A percentile compares a stretch with the other conserved stretches of the same genome.
phyloP scores from a whole-genome alignment of 2,797 vertebrate species.

The Hapalemur alaotrensis region DNA sequence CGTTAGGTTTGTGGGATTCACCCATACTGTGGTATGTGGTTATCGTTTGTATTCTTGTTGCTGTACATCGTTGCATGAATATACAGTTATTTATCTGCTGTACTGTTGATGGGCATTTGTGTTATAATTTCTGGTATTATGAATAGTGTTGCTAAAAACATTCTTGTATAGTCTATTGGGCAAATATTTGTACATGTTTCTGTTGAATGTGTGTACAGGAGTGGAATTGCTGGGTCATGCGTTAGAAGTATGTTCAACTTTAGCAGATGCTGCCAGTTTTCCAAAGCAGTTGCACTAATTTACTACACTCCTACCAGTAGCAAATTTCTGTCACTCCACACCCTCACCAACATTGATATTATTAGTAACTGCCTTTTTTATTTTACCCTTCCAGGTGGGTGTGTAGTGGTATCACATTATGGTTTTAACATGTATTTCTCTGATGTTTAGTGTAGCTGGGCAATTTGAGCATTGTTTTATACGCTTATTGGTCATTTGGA shows the following conservation, averaged over 20 bases:
- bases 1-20: background rate
- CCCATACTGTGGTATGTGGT: too few species aligned
- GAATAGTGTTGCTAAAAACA: background rate
- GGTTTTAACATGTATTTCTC: background rate
- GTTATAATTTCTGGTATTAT: background rate
- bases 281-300: background rate
- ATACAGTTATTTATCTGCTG: background rate
- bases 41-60: background rate
- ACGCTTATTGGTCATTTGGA: background rate
- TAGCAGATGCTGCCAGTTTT: background rate
- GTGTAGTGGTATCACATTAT: background rate
- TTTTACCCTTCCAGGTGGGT: too few species aligned
- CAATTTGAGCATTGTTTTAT: background rate
- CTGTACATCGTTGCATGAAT: background rate
- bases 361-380: background rate
- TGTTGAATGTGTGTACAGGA: background rate
- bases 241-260: background rate
- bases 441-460: background rate
- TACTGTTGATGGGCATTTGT: background rate
- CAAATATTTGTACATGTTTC: background rate
- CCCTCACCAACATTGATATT: background rate
- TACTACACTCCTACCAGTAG: too few species aligned
- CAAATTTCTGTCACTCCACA: background rate
- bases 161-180: background rate
- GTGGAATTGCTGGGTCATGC: background rate